These are phyloP conservation scores for Drosophila miranda DNA, from an alignment of 1,140 invertebrate species.

Conservation along the genomic window DNA sequence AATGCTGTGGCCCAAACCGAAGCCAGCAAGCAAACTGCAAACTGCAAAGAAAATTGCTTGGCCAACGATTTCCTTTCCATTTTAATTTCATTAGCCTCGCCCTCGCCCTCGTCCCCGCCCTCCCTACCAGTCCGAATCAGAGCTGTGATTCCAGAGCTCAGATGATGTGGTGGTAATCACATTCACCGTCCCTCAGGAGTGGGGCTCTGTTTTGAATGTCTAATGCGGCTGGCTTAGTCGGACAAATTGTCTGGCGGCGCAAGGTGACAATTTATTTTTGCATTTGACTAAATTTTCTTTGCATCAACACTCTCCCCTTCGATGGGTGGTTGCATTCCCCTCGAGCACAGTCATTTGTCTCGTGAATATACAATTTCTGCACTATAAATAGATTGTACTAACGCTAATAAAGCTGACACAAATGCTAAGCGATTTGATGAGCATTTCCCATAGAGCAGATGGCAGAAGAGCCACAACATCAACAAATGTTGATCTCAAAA, in stretches of 20 bases:
- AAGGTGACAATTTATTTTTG: slow-evolving; percentile 50
- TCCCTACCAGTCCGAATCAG: slow-evolving; percentile 22
- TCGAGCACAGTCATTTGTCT: slow-evolving; percentile 21
- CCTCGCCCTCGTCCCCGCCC: too few species aligned
- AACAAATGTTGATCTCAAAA: slow-evolving; percentile 29
- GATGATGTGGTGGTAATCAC: slow-evolving; percentile 44
- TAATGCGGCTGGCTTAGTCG: slow-evolving; percentile 31
- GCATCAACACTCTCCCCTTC: too few species aligned
- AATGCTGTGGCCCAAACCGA: slow-evolving; percentile 37
- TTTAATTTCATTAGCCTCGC: slow-evolving; percentile 44
- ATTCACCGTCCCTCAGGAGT: slow-evolving; percentile 2
- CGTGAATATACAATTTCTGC: neutral
- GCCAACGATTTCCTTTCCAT: slow-evolving; percentile 51
- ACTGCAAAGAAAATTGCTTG: slow-evolving; percentile 52
- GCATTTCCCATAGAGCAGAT: neutral
- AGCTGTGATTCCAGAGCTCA: slow-evolving; percentile 35
- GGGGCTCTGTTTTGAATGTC: slow-evolving; percentile 22
- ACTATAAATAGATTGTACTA: too few species aligned
- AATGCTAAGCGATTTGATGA: neutral
- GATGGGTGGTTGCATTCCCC: slow-evolving; percentile 14
- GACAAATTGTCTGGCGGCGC: slow-evolving; percentile 19
- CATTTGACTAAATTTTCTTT: slow-evolving; percentile 12
- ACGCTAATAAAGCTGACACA: too few species aligned
- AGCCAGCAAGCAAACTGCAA: slow-evolving; percentile 38
- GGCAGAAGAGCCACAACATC: neutral